phyloP scores from a whole-genome alignment of 2,797 vertebrate genomes.

The Leptodactylus fallax region DNA sequence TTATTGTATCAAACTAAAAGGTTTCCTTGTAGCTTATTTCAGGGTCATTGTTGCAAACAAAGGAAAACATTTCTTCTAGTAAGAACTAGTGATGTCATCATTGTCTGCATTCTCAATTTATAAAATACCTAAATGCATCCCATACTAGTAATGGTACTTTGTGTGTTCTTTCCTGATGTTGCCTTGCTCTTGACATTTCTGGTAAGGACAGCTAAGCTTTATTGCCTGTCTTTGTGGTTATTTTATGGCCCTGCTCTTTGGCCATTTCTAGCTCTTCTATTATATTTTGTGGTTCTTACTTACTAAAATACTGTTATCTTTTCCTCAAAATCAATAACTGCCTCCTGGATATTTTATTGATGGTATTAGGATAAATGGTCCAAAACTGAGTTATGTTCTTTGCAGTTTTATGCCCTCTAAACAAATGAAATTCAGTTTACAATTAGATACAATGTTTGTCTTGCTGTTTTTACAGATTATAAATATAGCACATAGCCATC shows the following conservation, averaged over 20 bases:
- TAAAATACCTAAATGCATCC: not conserved
- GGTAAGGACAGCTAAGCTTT: conserved; percentile 42
- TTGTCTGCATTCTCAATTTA: not conserved
- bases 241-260: conserved; percentile 49
- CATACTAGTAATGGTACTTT: not conserved
- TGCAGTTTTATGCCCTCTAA: conserved; percentile 33
- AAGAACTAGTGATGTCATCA: conserved; percentile 5
- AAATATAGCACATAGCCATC: not conserved
- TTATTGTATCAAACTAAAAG: not conserved
- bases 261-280: conserved; percentile 44
- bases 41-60: not conserved
- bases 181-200: conserved; percentile 20
- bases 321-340: conserved; percentile 58
- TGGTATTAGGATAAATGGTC: conserved; percentile 55
- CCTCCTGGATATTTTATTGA: conserved; percentile 46
- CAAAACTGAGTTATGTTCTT: conserved; percentile 48
- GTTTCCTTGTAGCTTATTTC: not conserved
- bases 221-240: conserved; percentile 44
- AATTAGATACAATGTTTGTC: not conserved
- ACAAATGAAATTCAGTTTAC: conserved; percentile 36
- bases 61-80: not conserved
- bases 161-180: not conserved
- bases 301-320: conserved; percentile 59
- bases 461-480: not conserved
- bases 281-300: conserved; percentile 56